Conservation (phyloP, 2,797 vertebrate species). For the Eleutherodactylus coqui region DNA sequence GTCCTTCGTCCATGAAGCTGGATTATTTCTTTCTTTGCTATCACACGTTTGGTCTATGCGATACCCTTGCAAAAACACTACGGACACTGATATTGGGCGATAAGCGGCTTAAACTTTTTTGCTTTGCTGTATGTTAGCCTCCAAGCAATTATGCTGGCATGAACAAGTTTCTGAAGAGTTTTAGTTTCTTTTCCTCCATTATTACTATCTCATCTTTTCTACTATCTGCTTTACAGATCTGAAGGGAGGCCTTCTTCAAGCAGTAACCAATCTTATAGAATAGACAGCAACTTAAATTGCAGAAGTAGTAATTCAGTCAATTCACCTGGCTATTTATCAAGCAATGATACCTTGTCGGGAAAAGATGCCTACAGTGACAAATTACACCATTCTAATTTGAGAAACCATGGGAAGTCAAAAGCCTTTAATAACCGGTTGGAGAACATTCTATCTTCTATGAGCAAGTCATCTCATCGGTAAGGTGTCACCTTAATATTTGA, state of each 20-base stretch:
- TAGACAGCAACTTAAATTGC: background rate
- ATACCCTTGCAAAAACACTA: too few relatives aligned
- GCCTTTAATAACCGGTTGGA: background rate
- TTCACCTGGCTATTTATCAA: background rate
- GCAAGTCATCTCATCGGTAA: slow-evolving; percentile 37
- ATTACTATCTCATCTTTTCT: background rate
- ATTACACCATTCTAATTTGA: background rate
- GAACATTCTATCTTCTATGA: background rate
- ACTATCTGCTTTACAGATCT: background rate
- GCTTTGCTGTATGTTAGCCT: background rate
- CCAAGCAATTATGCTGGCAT: background rate
- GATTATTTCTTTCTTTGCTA: too few relatives aligned
- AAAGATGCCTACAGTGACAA: background rate
- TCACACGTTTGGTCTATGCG: too few relatives aligned
- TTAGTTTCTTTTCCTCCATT: background rate
- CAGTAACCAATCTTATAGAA: background rate
- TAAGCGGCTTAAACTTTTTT: too few relatives aligned
- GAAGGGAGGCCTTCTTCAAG: background rate
- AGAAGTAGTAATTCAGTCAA: background rate
- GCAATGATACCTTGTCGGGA: background rate
- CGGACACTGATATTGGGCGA: too few relatives aligned
- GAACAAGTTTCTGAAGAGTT: background rate
- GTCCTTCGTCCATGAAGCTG: too few relatives aligned
- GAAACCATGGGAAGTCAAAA: background rate
- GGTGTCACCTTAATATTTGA: too few relatives aligned